Evolutionary conservation across 2,888 invertebrate species (phyloP).

Genomic region (Polyploca ridens): DNA sequence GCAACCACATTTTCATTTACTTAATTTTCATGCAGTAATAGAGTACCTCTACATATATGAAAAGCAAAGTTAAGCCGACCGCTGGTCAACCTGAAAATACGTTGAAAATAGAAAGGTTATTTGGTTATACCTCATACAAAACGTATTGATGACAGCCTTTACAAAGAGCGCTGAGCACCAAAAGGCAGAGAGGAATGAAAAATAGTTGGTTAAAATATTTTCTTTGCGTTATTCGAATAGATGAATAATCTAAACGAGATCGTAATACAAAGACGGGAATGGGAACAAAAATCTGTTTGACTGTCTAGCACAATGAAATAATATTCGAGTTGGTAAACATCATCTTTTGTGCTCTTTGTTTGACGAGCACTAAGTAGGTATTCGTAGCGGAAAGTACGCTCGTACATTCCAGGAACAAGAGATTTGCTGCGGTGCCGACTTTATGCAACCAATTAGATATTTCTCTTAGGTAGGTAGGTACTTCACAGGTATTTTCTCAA

Average conservation of each 20-base stretch:
- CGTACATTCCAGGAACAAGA: constrained; percentile 1
- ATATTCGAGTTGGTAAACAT: constrained; percentile 5
- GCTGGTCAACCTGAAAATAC: neutral
- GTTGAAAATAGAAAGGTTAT: neutral
- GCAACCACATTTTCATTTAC: neutral
- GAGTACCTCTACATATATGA: no score
- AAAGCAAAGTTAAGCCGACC: neutral
- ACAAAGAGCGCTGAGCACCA: neutral
- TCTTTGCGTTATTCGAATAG: neutral
- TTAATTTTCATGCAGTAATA: neutral
- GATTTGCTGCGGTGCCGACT: neutral
- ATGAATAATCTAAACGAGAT: neutral
- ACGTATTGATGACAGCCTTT: neutral
- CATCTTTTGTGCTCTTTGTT: constrained; percentile 8
- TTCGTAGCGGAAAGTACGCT: neutral
- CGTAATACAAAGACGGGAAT: neutral
- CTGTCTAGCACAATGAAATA: neutral
- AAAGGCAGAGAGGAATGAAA: neutral
- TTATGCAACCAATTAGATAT: constrained; percentile 33
- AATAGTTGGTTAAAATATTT: neutral
- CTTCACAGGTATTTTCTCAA: constrained; percentile 41
- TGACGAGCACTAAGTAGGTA: neutral
- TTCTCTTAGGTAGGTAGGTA: constrained; percentile 14
- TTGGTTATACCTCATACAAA: neutral
- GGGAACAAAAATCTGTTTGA: constrained; percentile 1